Conservation (phyloP, 2,888 invertebrate species). For the Ormia ochracea region DNA sequence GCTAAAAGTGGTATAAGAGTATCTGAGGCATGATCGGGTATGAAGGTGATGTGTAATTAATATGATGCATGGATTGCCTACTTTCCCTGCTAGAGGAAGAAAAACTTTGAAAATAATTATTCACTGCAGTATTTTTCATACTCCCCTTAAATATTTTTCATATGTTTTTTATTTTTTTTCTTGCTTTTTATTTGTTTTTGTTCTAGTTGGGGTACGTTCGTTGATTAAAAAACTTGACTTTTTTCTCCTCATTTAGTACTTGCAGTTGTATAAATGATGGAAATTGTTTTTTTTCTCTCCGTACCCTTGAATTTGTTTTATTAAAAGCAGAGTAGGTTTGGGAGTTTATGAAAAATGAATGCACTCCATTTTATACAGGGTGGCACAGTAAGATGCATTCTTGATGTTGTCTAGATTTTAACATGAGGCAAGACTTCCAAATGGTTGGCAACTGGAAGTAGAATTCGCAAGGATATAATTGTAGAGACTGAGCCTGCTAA, state of each 20-base stretch:
- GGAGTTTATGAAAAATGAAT: neutral
- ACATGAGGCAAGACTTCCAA: neutral
- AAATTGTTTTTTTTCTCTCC: conserved; percentile 4
- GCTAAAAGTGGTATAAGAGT: no score
- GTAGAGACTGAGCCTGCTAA: no score
- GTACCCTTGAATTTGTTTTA: conserved; percentile 53
- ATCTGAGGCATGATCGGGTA: neutral
- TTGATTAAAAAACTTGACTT: conserved; percentile 21
- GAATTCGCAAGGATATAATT: no score
- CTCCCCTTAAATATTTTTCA: conserved; percentile 15
- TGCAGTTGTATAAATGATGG: conserved; percentile 1
- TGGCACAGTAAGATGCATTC: neutral
- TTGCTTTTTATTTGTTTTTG: no score
- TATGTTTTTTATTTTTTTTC: neutral
- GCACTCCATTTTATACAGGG: neutral
- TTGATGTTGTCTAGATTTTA: neutral
- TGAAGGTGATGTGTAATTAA: conserved; percentile 43
- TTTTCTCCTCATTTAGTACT: neutral
- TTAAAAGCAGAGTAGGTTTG: neutral
- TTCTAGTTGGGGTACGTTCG: conserved; percentile 26
- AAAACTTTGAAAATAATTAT: neutral
- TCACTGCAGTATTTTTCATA: conserved; percentile 9
- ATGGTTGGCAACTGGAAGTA: no score
- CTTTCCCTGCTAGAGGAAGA: conserved; percentile 7
- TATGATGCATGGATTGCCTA: conserved; percentile 15